A percentile compares a stretch with the other conserved stretches of the same genome.
Evolutionary conservation across 2,113 vertebrate genomes (phyloP).

Genomic region (Triplophysa rosa): DNA sequence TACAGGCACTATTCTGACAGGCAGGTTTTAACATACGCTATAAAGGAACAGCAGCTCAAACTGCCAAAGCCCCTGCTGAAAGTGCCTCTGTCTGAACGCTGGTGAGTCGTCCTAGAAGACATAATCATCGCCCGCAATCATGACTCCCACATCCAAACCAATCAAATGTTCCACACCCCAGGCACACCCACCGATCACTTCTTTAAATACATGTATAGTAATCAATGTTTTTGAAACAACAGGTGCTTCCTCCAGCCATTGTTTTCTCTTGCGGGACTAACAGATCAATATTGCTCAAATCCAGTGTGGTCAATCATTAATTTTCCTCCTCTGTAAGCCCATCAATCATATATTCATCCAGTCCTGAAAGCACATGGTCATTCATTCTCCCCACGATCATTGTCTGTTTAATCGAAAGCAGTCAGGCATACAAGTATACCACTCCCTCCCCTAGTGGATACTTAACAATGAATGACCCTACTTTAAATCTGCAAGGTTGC

Average conservation of each 20-base stretch:
- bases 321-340: constrained; percentile 24
- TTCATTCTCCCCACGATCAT: constrained; percentile 27
- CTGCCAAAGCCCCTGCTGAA: constrained; percentile 89
- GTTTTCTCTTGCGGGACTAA: constrained; percentile 49
- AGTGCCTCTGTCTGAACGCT: constrained; percentile 87
- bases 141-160: constrained; percentile 14
- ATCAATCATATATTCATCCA: constrained; percentile 38
- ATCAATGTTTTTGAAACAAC: constrained; percentile 36
- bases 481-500: not conserved
- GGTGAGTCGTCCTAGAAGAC: constrained; percentile 77
- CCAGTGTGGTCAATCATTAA: constrained; percentile 42
- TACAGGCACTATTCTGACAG: constrained; percentile 91
- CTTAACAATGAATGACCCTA: constrained; percentile 8
- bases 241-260: constrained; percentile 23
- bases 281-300: constrained; percentile 54
- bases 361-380: constrained; percentile 29
- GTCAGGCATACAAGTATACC: constrained; percentile 6
- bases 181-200: constrained; percentile 34
- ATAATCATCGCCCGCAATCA: constrained; percentile 28
- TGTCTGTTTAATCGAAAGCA: constrained; percentile 31
- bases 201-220: constrained; percentile 39
- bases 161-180: constrained; percentile 39
- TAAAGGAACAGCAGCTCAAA: constrained; percentile 97
- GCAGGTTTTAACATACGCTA: constrained; percentile 91
- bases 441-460: not conserved